Percentiles rank a stretch among this genome's conserved stretches.
These are phyloP conservation scores for Castor canadensis DNA, from an alignment of 2,113 vertebrate genomes.

Conservation along the genomic window DNA sequence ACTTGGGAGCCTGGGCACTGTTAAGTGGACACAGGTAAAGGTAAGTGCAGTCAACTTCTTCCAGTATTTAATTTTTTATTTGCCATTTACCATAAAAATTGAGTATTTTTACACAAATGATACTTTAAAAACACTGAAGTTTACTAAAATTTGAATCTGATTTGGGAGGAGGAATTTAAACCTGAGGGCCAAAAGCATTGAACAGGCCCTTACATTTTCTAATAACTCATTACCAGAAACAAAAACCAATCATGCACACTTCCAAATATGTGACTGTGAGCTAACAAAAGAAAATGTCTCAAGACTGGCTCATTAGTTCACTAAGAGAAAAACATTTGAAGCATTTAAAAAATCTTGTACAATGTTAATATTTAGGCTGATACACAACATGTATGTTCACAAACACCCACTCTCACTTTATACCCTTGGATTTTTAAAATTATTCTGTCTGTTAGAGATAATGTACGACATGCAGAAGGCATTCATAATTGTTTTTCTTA, in stretches of 20 bases:
- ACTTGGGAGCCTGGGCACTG: neutral
- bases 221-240: constrained; percentile 46
- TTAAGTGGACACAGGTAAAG: neutral
- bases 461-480: constrained; percentile 26
- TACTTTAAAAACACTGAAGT: constrained; percentile 70
- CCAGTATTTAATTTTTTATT: constrained; percentile 55
- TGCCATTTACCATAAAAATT: constrained; percentile 69
- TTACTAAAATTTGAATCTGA: constrained; percentile 58
- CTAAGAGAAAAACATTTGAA: constrained; percentile 13
- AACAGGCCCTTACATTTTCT: constrained; percentile 44
- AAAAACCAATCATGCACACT: neutral
- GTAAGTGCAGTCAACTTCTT: neutral
- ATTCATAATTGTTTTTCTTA: constrained; percentile 50
- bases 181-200: constrained; percentile 31
- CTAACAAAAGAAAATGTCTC: constrained; percentile 22
- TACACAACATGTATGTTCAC: neutral
- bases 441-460: constrained; percentile 51
- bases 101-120: constrained; percentile 64
- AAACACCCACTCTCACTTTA: constrained; percentile 48
- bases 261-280: neutral
- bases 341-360: constrained; percentile 13
- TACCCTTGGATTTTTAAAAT: constrained; percentile 39
- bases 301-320: neutral
- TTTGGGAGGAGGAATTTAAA: constrained; percentile 61
- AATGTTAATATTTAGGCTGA: constrained; percentile 22